phyloP scores from a whole-genome alignment of 2,113 vertebrate species.

The Barnardius zonarius region DNA sequence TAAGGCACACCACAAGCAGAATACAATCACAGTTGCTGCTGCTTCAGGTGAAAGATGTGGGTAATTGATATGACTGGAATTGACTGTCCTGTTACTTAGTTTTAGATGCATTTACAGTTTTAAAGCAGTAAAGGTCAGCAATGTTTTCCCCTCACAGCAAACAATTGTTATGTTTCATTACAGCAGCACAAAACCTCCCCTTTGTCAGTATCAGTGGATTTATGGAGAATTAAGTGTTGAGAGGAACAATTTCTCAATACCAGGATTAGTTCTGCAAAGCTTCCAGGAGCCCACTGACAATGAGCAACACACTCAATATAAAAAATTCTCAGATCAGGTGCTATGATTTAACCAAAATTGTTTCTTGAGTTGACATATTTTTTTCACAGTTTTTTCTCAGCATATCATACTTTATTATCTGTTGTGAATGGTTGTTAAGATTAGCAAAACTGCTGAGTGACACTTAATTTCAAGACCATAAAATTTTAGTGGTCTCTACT shows the following conservation, averaged over 20 bases:
- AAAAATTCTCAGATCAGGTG: background rate
- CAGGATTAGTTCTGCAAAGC: background rate
- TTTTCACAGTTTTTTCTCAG: background rate
- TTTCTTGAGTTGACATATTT: background rate
- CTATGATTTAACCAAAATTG: background rate
- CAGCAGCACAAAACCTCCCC: background rate
- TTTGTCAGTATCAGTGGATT: background rate
- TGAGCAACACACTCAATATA: background rate
- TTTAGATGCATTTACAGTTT: background rate
- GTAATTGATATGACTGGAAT: background rate
- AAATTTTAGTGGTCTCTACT: slow-evolving; percentile 3
- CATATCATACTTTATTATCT: background rate
- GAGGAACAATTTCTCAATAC: background rate
- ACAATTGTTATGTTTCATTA: background rate
- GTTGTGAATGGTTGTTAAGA: background rate
- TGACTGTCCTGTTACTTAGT: background rate
- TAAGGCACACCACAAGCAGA: background rate
- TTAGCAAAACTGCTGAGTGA: slow-evolving; percentile 14
- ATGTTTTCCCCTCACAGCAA: accelerated
- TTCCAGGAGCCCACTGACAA: background rate
- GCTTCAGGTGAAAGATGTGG: background rate
- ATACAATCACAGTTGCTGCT: background rate
- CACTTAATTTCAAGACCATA: slow-evolving; percentile 11
- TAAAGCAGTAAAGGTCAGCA: background rate
- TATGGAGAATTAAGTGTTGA: background rate